Percentiles rank a stretch among this genome's conserved stretches.
phyloP scores from a whole-genome alignment of 2,888 invertebrate species.

The Monoplex corrugatus region DNA sequence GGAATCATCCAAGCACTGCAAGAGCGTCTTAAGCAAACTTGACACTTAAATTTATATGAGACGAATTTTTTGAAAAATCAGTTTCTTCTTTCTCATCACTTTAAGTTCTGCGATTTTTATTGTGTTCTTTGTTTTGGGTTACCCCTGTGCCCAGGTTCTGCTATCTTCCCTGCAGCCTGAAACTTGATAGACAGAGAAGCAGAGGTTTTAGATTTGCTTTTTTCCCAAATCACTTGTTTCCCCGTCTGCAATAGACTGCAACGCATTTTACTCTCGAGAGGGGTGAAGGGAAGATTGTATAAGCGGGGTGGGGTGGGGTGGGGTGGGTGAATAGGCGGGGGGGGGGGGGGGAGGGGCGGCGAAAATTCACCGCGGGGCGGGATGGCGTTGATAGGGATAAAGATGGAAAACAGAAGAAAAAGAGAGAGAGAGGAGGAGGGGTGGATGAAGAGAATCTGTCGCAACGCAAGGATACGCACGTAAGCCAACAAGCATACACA shows the following conservation, averaged over 20 bases:
- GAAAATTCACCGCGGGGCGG: neutral
- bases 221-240: slow-evolving; percentile 33
- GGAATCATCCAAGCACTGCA: no score
- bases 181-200: slow-evolving; percentile 17
- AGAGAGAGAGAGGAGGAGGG: neutral
- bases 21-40: no score
- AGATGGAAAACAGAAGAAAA: neutral
- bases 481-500: no score
- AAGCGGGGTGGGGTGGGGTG: neutral
- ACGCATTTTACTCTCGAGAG: neutral
- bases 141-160: neutral
- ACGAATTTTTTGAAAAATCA: no score
- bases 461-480: no score
- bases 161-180: neutral
- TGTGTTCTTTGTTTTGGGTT: no score
- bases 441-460: neutral
- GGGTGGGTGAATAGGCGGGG: neutral
- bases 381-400: neutral
- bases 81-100: no score
- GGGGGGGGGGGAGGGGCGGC: neutral
- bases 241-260: slow-evolving; percentile 11
- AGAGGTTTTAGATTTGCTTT: neutral
- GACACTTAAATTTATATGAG: no score
- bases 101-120: no score
- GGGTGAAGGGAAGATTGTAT: no score